Evolutionary conservation across 1,140 invertebrate species (phyloP), one percentile per base, ranked within the genome.

Genomic region (Doryteuthis pealeii): DNA sequence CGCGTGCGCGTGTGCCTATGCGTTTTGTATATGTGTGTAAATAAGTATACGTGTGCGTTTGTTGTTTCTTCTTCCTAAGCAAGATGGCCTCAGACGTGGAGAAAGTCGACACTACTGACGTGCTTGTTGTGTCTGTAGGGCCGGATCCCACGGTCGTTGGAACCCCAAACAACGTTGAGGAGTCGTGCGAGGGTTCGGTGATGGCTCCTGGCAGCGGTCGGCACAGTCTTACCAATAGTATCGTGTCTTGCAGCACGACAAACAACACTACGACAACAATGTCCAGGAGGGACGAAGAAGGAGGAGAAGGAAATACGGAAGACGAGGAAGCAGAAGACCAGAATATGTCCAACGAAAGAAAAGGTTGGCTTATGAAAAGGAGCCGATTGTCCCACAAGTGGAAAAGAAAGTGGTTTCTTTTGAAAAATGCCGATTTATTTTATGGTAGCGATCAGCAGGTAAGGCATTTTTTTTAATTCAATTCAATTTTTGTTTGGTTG

Each of bases 371-470:
- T 45, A 81, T 83, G 81, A 87, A 85, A 67, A 76, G 84, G 45
- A 82, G 83, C 32, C 81, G 80, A 69, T 58, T 84, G 58, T 83
- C 84, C 26, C 78, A 79, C 72, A 83, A 83, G 73, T 84, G 83
- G 84, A 81, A 81, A 71, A 83, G 78, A 71, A 79, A 82, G 40
- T 87, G 84, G 84, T 86, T 85, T 74, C 72, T 83, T 28, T 76
- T 86, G 74, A 83, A 83, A 79, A 86, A 84, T 62, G 82, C 83
- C 45, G 80, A 83, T 75, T 75, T 87, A 28, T 79, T 80, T 32
- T 87, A 87, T 76, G 84, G 84, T 68, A 78, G 82, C 43, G 76
- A 79, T 66, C 80, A 82, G n/a, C 78, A 86, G 83, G 85, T 87
- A 77, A 74, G 66, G 10, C 26, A 28, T n/a, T 40, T 40, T 40